Percentiles rank a stretch among this genome's conserved stretches.
Evolutionary conservation across 64 coral and sea anemone species (phyloP).

Genomic region (Montipora sp.): DNA sequence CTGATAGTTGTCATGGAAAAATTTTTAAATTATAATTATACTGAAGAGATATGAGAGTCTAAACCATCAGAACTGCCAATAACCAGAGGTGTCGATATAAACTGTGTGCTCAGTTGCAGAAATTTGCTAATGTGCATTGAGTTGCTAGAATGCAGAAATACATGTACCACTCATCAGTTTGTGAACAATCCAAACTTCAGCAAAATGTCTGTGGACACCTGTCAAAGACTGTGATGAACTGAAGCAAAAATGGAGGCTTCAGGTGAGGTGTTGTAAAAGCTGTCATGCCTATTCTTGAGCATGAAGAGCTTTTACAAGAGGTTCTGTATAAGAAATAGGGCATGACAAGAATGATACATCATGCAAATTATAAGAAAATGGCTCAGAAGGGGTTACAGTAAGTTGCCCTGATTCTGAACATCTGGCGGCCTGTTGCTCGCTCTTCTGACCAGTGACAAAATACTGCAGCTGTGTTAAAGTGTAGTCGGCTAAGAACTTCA

Average conservation of each 20-base stretch:
- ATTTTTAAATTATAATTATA: background rate
- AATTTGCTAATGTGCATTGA: background rate
- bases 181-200: conserved; percentile 14
- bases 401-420: conserved; percentile 4
- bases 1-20: background rate
- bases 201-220: conserved; percentile 8
- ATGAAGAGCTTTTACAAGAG: conserved; percentile 5
- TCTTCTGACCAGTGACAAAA: too few species aligned
- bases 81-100: background rate
- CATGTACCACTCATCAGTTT: background rate
- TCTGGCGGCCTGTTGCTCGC: background rate
- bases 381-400: conserved; percentile 1
- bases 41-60: conserved; percentile 13
- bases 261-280: conserved; percentile 5
- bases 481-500: too few species aligned
- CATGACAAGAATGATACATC: conserved; percentile 18
- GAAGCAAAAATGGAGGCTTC: conserved; percentile 3
- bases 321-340: background rate
- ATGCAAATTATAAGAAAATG: conserved; percentile 19
- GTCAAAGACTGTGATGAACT: conserved; percentile 8
- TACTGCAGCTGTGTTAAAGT: too few species aligned
- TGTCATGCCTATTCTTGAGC: conserved; percentile 9
- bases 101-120: background rate
- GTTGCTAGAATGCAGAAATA: background rate
- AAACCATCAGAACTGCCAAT: conserved; percentile 14